A percentile compares a stretch with the other conserved stretches of the same genome.
Conservation (phyloP, 2,797 vertebrate genomes). For the Falco biarmicus region DNA sequence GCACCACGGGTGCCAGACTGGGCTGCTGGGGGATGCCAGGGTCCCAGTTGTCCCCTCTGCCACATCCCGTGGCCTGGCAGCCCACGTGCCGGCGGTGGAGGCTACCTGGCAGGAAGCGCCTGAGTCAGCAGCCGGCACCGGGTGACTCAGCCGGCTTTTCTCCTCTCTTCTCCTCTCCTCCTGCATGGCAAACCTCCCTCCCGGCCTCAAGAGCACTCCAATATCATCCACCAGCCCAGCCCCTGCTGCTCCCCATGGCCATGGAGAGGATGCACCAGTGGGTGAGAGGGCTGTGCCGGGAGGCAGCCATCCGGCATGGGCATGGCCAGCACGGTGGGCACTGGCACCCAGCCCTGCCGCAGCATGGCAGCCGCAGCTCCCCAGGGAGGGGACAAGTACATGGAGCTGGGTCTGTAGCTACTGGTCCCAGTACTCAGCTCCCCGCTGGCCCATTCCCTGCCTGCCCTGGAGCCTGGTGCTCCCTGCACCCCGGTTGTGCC, state of each 20-base stretch:
- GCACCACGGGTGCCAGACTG: accelerated
- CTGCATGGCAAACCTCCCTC: not conserved
- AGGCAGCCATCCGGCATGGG: accelerated
- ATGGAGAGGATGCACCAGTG: not conserved
- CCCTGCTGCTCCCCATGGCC: not conserved
- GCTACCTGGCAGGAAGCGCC: slow-evolving; percentile 31
- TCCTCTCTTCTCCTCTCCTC: not conserved
- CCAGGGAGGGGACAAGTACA: not conserved
- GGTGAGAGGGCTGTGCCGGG: accelerated
- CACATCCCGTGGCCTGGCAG: not conserved
- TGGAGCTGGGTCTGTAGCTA: not conserved
- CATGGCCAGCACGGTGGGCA: accelerated
- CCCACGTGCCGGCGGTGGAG: not conserved
- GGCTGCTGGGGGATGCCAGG: not conserved
- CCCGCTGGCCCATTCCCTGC: not conserved
- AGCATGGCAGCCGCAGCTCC: not conserved
- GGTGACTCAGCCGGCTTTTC: slow-evolving; percentile 37
- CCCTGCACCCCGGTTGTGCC: accelerated
- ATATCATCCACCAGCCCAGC: not conserved
- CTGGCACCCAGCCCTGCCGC: not conserved
- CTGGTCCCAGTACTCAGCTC: not conserved
- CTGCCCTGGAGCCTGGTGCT: not conserved
- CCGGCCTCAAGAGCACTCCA: slow-evolving; percentile 39
- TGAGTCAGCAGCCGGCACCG: slow-evolving; percentile 30
- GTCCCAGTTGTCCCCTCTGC: not conserved